phyloP scores from a whole-genome alignment of 2,113 vertebrate genomes.

The Brachypodius melanocephalos region DNA sequence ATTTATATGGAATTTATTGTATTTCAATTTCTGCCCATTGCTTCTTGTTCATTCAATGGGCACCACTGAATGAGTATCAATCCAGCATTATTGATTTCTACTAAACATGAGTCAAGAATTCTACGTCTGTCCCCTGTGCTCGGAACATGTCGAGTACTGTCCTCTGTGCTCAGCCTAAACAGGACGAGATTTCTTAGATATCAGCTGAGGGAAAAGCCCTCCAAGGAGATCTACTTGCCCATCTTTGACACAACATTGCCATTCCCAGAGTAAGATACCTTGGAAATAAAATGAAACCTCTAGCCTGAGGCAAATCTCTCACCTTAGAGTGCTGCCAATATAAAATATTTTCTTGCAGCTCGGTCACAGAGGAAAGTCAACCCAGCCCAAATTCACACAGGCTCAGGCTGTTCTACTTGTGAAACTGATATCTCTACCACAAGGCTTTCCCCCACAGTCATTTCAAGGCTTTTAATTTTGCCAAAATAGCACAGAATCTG shows the following conservation, averaged over 20 bases:
- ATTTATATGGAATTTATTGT: background rate
- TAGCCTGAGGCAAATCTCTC: background rate
- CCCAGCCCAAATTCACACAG: background rate
- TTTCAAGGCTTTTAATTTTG: background rate
- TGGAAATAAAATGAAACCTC: background rate
- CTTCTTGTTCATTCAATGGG: rapidly evolving
- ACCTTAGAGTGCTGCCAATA: background rate
- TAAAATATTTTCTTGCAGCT: background rate
- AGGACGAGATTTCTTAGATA: background rate
- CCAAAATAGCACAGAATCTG: background rate
- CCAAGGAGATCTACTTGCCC: background rate
- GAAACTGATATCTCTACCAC: background rate
- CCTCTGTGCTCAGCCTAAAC: background rate
- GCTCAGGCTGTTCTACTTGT: background rate
- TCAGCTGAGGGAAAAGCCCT: background rate
- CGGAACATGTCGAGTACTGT: rapidly evolving
- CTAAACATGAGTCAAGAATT: background rate
- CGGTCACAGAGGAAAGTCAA: background rate
- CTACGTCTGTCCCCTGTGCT: background rate
- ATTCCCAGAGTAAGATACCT: background rate
- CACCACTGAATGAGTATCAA: background rate
- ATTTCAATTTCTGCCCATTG: background rate
- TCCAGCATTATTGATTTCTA: background rate
- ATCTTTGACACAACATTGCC: background rate
- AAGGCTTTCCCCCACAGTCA: background rate